These are phyloP conservation scores for Spodoptera frugiperda DNA, from an alignment of 1,140 invertebrate genomes.

Conservation along the genomic window DNA sequence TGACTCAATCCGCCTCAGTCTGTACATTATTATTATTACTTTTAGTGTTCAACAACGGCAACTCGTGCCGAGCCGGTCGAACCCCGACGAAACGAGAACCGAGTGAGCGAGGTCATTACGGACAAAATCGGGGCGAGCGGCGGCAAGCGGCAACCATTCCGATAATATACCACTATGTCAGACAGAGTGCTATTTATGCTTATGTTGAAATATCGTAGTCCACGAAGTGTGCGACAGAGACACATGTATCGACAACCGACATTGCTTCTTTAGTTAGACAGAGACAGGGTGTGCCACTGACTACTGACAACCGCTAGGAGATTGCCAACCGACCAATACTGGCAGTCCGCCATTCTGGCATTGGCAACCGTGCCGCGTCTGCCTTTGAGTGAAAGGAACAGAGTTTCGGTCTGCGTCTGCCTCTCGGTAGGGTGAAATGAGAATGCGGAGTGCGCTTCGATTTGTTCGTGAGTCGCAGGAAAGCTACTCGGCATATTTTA, in stretches of 20 bases:
- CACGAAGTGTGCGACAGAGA: constrained; percentile 62
- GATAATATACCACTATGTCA: constrained; percentile 65
- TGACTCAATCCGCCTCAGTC: constrained; percentile 15
- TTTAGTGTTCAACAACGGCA: not conserved
- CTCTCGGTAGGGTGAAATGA: constrained; percentile 58
- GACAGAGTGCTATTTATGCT: constrained; percentile 52
- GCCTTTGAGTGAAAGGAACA: constrained; percentile 74
- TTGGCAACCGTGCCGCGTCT: constrained; percentile 70
- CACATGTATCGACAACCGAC: constrained; percentile 41
- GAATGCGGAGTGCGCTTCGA: constrained; percentile 61
- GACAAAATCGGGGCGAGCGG: constrained; percentile 59
- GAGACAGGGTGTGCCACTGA: constrained; percentile 57
- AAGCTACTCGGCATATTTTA: constrained; percentile 8
- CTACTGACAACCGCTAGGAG: constrained; percentile 63
- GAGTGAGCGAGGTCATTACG: constrained; percentile 75
- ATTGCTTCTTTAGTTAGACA: constrained; percentile 44
- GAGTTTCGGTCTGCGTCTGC: constrained; percentile 61
- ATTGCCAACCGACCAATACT: constrained; percentile 78
- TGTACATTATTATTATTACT: constrained; percentile 41
- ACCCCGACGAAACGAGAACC: not conserved
- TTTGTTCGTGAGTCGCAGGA: constrained; percentile 57
- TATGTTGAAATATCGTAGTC: constrained; percentile 60
- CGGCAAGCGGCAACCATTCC: constrained; percentile 53
- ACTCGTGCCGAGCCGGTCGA: constrained; percentile 16
- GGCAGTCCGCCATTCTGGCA: constrained; percentile 75